Conservation (phyloP, 1,140 invertebrate species). For the Aphelenchoides besseyi region DNA sequence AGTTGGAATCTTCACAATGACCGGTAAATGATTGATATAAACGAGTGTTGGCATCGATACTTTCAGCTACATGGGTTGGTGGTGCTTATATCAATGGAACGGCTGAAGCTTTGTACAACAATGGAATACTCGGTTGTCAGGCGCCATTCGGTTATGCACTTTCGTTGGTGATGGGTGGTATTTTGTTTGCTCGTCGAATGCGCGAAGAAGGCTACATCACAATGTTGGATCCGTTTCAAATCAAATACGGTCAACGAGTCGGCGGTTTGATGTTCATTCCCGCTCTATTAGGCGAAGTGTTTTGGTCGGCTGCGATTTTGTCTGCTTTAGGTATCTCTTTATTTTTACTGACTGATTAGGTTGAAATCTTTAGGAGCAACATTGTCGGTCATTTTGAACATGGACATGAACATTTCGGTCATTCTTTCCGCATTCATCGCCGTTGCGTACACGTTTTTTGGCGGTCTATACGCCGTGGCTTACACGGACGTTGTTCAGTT, state of each 20-base stretch:
- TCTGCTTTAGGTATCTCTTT: conserved; percentile 75
- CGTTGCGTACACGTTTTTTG: conserved; percentile 93
- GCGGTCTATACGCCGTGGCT: conserved; percentile 93
- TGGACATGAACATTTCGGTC: conserved; percentile 85
- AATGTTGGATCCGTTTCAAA: conserved; percentile 95
- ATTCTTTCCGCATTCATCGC: conserved; percentile 89
- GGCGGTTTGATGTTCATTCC: conserved; percentile 91
- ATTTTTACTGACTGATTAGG: background rate
- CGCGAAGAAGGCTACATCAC: conserved; percentile 92
- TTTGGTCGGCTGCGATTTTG: conserved; percentile 94
- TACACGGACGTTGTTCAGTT: conserved; percentile 98
- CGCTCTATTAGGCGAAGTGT: conserved; percentile 91
- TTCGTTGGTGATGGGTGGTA: conserved; percentile 81
- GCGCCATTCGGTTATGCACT: conserved; percentile 94
- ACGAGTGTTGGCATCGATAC: background rate
- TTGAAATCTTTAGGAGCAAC: conserved; percentile 73
- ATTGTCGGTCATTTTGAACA: conserved; percentile 88
- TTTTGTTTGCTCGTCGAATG: conserved; percentile 97
- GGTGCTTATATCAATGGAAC: conserved; percentile 98
- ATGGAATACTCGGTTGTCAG: conserved; percentile 83
- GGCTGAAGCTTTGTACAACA: conserved; percentile 87
- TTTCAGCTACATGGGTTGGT: conserved; percentile 75
- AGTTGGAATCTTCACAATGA: conserved; percentile 97
- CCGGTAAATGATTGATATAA: conserved; percentile 68
- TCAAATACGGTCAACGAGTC: conserved; percentile 90